Conservation (phyloP, 2,113 vertebrate species). For the Mesocricetus auratus region DNA sequence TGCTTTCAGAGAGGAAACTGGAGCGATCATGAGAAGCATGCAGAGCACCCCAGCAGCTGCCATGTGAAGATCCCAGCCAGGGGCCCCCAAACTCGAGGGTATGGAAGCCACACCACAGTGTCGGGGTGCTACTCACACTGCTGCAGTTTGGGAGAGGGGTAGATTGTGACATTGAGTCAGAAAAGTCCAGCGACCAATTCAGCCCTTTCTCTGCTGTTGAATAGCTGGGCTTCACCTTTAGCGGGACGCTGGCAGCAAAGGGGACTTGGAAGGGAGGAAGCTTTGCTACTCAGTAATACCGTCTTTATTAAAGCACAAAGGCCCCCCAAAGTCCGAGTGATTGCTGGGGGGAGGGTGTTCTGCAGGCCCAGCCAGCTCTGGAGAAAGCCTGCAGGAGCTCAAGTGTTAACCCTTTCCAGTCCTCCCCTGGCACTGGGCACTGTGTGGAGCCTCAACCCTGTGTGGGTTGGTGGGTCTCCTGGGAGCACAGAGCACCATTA, state of each 20-base stretch:
- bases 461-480: background rate
- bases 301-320: slow-evolving; percentile 82
- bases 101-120: slow-evolving; percentile 82
- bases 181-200: slow-evolving; percentile 44
- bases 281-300: slow-evolving; percentile 74
- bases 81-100: slow-evolving; percentile 76
- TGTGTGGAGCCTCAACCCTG: rapidly evolving
- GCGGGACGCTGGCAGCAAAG: slow-evolving; percentile 58
- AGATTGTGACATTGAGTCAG: slow-evolving; percentile 86
- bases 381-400: slow-evolving; percentile 44
- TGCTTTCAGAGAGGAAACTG: slow-evolving; percentile 95
- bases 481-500: background rate
- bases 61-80: slow-evolving; percentile 54
- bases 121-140: slow-evolving; percentile 83
- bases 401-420: background rate
- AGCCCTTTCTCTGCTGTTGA: slow-evolving; percentile 74
- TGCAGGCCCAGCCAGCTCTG: slow-evolving; percentile 45
- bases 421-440: background rate
- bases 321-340: slow-evolving; percentile 71
- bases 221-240: slow-evolving; percentile 68
- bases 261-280: slow-evolving; percentile 68
- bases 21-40: slow-evolving; percentile 98
- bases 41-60: slow-evolving; percentile 89
- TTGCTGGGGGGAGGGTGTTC: slow-evolving; percentile 15
- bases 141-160: slow-evolving; percentile 81